phyloP scores from a whole-genome alignment of 2,797 vertebrate species.

The Paedocypris micromegethes region DNA sequence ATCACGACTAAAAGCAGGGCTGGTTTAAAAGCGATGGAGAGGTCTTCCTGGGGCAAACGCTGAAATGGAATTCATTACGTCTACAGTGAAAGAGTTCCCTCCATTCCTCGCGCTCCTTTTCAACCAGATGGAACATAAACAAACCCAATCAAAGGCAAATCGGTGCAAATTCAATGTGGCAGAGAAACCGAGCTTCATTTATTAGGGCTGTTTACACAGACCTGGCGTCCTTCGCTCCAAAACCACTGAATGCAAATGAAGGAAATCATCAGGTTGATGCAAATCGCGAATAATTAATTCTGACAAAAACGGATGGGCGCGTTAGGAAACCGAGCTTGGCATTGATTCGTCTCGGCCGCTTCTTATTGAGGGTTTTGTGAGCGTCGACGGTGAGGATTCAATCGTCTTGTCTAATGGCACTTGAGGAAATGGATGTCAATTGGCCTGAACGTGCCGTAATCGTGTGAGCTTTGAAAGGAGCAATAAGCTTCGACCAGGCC shows the following conservation, averaged over 20 bases:
- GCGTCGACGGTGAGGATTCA: slow-evolving; percentile 42
- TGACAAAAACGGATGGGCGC: slow-evolving; percentile 57
- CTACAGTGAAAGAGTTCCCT: slow-evolving; percentile 60
- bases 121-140: slow-evolving; percentile 64
- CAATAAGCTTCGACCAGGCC: slow-evolving; percentile 8
- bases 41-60: slow-evolving; percentile 25
- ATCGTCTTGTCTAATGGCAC: slow-evolving; percentile 34
- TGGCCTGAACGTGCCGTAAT: slow-evolving; percentile 48
- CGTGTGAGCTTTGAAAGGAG: slow-evolving; percentile 30
- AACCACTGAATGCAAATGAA: slow-evolving; percentile 62
- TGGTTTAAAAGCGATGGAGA: slow-evolving; percentile 6
- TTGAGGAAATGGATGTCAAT: slow-evolving; percentile 47
- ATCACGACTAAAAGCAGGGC: no score
- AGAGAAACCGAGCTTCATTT: slow-evolving; percentile 70
- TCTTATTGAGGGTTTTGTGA: slow-evolving; percentile 48
- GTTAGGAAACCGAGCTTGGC: slow-evolving; percentile 60
- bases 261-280: slow-evolving; percentile 64
- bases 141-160: slow-evolving; percentile 70
- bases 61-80: slow-evolving; percentile 64
- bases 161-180: slow-evolving; percentile 70
- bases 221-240: slow-evolving; percentile 55
- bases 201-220: slow-evolving; percentile 68
- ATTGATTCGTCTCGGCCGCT: slow-evolving; percentile 50
- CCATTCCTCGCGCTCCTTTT: slow-evolving; percentile 2
- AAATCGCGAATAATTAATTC: slow-evolving; percentile 69